phyloP scores from a whole-genome alignment of 1,140 invertebrate genomes.

The Drusus annulatus region DNA sequence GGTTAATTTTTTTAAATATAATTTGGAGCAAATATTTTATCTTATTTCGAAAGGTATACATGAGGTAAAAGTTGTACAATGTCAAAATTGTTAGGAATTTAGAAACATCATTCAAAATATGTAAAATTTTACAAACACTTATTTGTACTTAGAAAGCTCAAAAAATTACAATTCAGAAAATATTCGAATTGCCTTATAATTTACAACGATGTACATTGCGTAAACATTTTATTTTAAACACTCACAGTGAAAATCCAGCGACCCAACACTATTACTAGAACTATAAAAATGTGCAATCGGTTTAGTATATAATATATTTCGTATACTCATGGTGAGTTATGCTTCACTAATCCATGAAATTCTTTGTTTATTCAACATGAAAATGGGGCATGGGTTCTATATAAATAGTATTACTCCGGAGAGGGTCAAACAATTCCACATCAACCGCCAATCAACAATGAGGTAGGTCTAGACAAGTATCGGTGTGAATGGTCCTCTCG shows the following conservation, averaged over 20 bases:
- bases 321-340: conserved; percentile 20
- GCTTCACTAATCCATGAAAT: conserved; percentile 18
- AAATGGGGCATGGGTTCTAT: background rate
- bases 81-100: conserved; percentile 18
- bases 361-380: background rate
- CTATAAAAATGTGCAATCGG: conserved; percentile 24
- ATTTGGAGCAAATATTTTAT: conserved; percentile 6
- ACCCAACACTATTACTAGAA: conserved; percentile 21
- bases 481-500: no score
- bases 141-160: conserved; percentile 42
- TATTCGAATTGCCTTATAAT: conserved; percentile 2
- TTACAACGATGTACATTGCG: background rate
- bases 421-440: conserved; percentile 11
- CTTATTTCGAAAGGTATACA: conserved; percentile 36
- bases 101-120: conserved; percentile 9
- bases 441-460: conserved; percentile 41
- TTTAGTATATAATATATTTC: conserved; percentile 16
- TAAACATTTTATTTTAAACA: conserved; percentile 22
- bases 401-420: background rate
- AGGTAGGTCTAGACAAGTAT: conserved; percentile 39
- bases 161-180: conserved; percentile 28
- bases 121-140: conserved; percentile 31
- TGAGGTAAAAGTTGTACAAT: conserved; percentile 37
- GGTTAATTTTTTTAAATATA: background rate
- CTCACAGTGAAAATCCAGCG: conserved; percentile 6